Evolutionary conservation across 2,797 vertebrate species (phyloP), one percentile per base, ranked within the genome.

Genomic region (Micrastur ruficollis): DNA sequence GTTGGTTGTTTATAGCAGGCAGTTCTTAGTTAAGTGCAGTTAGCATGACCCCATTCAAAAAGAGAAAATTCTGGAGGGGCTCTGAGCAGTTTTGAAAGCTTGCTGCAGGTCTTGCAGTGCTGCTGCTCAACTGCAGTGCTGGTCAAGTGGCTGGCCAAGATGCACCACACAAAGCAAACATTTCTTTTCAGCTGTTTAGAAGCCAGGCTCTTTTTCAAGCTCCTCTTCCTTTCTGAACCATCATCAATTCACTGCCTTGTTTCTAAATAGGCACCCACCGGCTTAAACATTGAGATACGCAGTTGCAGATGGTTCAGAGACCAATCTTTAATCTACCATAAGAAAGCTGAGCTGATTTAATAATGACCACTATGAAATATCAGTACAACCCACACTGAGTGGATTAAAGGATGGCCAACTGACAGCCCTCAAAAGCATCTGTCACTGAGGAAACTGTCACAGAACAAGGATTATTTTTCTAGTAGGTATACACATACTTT

Each of bases 401-500:
- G 85, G 90, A 94, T 96, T 96, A 95, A 91, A 36, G 75, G 91
- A 83, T 83, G 68, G 88, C 82, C 95, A 91, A 81, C 82, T 94
- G 80, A 83, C 91, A 96, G 93, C 21, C 71, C 36, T 81, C 65
- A 58, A 65, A 88, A 81, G 11, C 82, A 95, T 95, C 82, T 91
- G 79, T 78, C 65, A 68, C 22, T 31, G 65, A 81, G 32, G 7
- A 59, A 65, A 61, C 12, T 11, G 14, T 26, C 20, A 50, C 19
- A 68, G 36, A 93, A 56, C 11, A 49, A 61, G 59, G 32, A 53
- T 27, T 44, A 76, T 85, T 49, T 79, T 86, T 67, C 38, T 82
- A 3, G 2, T 27, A 32, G 12, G 4, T 46, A 36, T 49, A 80
- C 0, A 1, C 5, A 32, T 15, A 11, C 13, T 66, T 70, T 76